These are phyloP conservation scores for Chunga burmeisteri DNA, from an alignment of 2,113 vertebrate species.

Conservation along the genomic window DNA sequence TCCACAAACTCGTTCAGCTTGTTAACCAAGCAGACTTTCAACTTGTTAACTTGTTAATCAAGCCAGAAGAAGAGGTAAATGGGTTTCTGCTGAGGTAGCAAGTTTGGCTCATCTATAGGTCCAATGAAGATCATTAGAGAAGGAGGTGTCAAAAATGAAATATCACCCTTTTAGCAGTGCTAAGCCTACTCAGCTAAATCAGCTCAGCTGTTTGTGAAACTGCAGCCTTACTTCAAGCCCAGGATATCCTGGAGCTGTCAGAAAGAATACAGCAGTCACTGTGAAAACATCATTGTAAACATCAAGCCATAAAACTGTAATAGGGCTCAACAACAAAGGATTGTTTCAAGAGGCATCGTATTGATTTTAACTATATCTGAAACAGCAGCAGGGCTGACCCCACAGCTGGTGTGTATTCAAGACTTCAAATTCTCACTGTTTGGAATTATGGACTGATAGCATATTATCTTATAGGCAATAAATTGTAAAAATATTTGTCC, in stretches of 20 bases:
- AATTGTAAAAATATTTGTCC: background rate
- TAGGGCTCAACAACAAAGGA: background rate
- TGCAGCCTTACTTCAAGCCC: background rate
- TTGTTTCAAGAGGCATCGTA: background rate
- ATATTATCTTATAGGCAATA: background rate
- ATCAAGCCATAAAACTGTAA: background rate
- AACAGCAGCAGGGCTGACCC: fast-evolving
- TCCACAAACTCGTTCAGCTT: background rate
- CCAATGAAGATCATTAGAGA: background rate
- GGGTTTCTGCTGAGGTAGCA: background rate
- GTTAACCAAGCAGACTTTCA: background rate
- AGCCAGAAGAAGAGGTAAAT: background rate
- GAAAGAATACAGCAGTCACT: background rate
- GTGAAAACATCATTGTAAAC: background rate
- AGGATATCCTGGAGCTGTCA: background rate
- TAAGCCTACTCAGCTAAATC: background rate
- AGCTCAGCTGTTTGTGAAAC: background rate
- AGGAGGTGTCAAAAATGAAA: background rate
- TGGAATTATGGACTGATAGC: background rate
- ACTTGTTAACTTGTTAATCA: background rate
- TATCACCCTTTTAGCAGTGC: background rate
- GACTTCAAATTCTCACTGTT: background rate
- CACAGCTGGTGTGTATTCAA: background rate
- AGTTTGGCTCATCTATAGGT: background rate
- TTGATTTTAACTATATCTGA: background rate